Evolutionary conservation across 2,797 vertebrate species (phyloP), one percentile per base, ranked within the genome.

Genomic region (Pempheris klunzingeri): DNA sequence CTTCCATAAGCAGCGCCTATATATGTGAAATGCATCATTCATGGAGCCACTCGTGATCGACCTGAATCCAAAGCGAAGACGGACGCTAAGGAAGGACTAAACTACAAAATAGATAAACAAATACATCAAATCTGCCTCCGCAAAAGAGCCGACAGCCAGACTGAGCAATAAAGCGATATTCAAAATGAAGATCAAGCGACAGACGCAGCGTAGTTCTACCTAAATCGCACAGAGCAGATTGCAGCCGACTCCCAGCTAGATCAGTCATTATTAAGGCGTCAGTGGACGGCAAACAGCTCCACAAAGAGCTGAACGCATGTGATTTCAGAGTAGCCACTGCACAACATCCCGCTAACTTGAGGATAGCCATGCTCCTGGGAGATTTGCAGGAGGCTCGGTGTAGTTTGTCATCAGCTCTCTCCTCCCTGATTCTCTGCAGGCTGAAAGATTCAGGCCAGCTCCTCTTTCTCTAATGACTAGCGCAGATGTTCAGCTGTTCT

Each of bases 361-460:
- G 69, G 59, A 52, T 50, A 49, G 75, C 44, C 13, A 53, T 28
- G 76, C 67, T 85, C 90, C 87, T 53, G 50, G 62, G 89, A 92
- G 80, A 87, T 57, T 55, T 76, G 55, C 74, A 57, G 76, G 79
- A 73, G 70, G 88, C 58, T 57, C 22, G 13, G 47, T 86, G 86
- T 75, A 89, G 90, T 91, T 92, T 92, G 90, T 92, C 91, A 92
- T 88, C 68, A 76, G 65, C 38, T 54, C 85, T 82, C 71, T 86
- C 72, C 73, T 81, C 69, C 68, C 80, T 85, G 68, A 82, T 82
- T 74, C 91, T 92, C 82, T 81, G 67, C 84, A 87, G 85, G 74
- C 85, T 95, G 81, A 92, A 89, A 94, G 90, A 92, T 93, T 85
- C 88, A 93, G 88, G 71, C 79, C 70, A 92, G 71, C 82, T 79